phyloP scores from a whole-genome alignment of 1,140 invertebrate genomes.

The Lepidurus apus region DNA sequence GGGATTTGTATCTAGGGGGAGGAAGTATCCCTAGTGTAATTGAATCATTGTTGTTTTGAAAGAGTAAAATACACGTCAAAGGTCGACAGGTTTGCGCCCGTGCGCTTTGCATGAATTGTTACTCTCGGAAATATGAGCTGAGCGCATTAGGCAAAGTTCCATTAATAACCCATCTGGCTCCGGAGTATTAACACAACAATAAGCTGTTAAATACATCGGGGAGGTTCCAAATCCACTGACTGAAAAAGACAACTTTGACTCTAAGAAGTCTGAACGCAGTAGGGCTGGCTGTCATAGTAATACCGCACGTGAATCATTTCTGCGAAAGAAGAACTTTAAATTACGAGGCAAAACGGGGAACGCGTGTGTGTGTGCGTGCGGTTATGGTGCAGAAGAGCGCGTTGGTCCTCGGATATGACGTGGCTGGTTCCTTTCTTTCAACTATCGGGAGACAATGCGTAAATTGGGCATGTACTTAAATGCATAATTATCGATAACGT shows the following conservation, averaged over 20 bases:
- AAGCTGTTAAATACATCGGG: neutral
- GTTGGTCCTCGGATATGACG: neutral
- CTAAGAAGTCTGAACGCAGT: neutral
- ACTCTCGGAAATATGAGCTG: neutral
- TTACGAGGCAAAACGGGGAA: neutral
- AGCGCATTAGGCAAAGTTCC: conserved; percentile 14
- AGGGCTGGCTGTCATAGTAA: neutral
- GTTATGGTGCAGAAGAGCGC: neutral
- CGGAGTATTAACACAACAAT: neutral
- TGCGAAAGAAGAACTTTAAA: neutral
- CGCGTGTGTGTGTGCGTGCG: neutral
- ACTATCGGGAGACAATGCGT: neutral
- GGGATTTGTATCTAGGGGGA: neutral
- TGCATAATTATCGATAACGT: neutral
- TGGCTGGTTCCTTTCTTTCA: neutral
- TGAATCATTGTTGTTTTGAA: neutral
- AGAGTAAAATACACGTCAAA: neutral
- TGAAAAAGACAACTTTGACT: neutral
- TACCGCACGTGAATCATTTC: neutral
- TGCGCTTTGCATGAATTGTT: neutral
- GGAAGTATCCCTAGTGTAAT: neutral
- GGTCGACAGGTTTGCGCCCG: neutral
- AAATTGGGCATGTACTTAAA: neutral
- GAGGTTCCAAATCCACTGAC: neutral
- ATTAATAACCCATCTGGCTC: conserved; percentile 19